Evolutionary conservation across 2,888 invertebrate genomes (phyloP).

Genomic region (Cryptocephalus moraei): DNA sequence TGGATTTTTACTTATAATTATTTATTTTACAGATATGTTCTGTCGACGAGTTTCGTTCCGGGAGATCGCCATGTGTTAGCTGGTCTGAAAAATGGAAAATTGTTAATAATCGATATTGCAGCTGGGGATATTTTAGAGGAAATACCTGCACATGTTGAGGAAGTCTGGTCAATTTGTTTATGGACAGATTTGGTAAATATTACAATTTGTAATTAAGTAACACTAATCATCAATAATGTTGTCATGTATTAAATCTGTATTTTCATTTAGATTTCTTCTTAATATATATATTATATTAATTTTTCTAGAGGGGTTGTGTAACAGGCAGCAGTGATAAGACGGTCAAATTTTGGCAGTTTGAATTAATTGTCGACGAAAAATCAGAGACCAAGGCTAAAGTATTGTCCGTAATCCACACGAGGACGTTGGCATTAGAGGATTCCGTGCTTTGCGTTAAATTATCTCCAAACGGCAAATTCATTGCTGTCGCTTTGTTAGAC

Average conservation of each 20-base stretch:
- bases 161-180: constrained; percentile 68
- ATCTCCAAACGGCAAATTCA: constrained; percentile 75
- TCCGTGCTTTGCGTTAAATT: constrained; percentile 72
- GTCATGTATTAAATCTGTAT: too few relatives aligned
- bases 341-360: constrained; percentile 91
- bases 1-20: too few relatives aligned
- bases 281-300: too few relatives aligned
- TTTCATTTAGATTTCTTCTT: too few relatives aligned
- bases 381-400: constrained; percentile 57
- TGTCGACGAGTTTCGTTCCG: constrained; percentile 71
- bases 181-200: constrained; percentile 64
- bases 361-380: constrained; percentile 60
- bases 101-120: constrained; percentile 77
- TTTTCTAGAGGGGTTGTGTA: constrained; percentile 60
- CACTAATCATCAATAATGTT: constrained; percentile 1
- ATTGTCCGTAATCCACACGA: constrained; percentile 65
- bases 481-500: constrained; percentile 86
- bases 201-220: not conserved
- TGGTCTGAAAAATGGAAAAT: constrained; percentile 73
- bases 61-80: constrained; percentile 83
- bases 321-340: constrained; percentile 84
- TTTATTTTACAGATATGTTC: constrained; percentile 47
- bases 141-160: constrained; percentile 65
- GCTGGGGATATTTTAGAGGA: constrained; percentile 72
- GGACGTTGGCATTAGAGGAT: constrained; percentile 81